phyloP scores from a whole-genome alignment of 1,140 invertebrate species.

The Drosophila persimilis region DNA sequence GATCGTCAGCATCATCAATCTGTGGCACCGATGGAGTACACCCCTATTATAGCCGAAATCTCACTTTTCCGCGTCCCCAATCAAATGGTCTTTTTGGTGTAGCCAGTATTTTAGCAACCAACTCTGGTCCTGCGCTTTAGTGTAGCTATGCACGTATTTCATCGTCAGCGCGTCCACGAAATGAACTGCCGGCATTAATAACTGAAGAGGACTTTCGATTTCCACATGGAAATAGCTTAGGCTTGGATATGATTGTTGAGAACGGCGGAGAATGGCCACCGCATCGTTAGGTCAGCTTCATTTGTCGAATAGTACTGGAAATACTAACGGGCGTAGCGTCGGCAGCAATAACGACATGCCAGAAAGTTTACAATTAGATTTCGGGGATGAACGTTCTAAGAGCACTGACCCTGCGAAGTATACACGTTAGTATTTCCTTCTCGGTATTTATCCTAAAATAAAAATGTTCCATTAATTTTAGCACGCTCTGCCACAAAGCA shows the following conservation, averaged over 20 bases:
- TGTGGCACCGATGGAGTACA: conserved; percentile 57
- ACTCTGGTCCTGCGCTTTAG: conserved; percentile 46
- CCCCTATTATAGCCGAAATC: conserved; percentile 83
- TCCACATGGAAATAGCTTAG: conserved; percentile 68
- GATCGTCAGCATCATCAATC: conserved; percentile 68
- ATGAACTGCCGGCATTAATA: conserved; percentile 86
- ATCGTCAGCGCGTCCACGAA: conserved; percentile 78
- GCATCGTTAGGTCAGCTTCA: conserved; percentile 88
- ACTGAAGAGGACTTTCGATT: conserved; percentile 85
- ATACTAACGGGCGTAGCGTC: conserved; percentile 24
- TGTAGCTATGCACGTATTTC: conserved; percentile 69
- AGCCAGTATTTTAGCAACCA: conserved; percentile 43
- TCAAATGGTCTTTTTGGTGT: conserved; percentile 9
- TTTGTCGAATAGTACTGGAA: conserved; percentile 48
- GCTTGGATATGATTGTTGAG: conserved; percentile 55
- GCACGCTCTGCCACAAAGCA: conserved; percentile 75
- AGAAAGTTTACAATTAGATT: conserved; percentile 87
- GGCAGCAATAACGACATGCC: conserved; percentile 65
- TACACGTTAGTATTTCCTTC: conserved; percentile 57
- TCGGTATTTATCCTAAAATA: background rate
- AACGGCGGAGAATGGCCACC: conserved; percentile 89
- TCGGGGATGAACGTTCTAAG: conserved; percentile 86
- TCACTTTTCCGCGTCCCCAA: conserved; percentile 84
- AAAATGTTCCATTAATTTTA: conserved; percentile 11
- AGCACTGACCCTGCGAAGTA: conserved; percentile 64